phyloP scores from a whole-genome alignment of 1,140 invertebrate genomes.

The Lerema accius region DNA sequence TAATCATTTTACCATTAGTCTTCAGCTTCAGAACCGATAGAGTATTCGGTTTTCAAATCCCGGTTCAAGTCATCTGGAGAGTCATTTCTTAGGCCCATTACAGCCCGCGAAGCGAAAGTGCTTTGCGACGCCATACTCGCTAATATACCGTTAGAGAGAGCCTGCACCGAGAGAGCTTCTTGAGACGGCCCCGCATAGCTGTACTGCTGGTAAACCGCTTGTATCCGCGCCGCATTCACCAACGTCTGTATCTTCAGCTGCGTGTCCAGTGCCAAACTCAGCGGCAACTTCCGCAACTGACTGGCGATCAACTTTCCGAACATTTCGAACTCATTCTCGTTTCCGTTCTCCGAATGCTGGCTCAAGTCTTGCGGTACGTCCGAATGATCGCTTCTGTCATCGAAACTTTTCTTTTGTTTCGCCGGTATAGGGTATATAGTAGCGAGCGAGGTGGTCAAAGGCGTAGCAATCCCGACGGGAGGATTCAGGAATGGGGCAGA shows the following conservation, averaged over 20 bases:
- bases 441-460: constrained; percentile 68
- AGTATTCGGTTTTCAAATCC: constrained; percentile 67
- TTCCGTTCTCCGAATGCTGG: constrained; percentile 72
- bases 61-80: constrained; percentile 68
- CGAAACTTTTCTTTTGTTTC: constrained; percentile 72
- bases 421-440: constrained; percentile 72
- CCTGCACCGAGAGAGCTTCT: constrained; percentile 71
- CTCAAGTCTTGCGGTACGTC: constrained; percentile 73
- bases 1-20: constrained; percentile 46
- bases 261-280: constrained; percentile 74
- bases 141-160: constrained; percentile 73
- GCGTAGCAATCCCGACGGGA: constrained; percentile 72
- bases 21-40: constrained; percentile 64
- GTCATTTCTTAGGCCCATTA: constrained; percentile 63
- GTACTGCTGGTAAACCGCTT: constrained; percentile 77
- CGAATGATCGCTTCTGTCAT: constrained; percentile 59
- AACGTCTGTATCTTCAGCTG: constrained; percentile 78
- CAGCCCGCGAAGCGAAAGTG: constrained; percentile 54
- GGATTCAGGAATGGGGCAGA: constrained; percentile 69
- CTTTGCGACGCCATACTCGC: constrained; percentile 73
- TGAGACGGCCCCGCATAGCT: constrained; percentile 75
- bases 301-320: constrained; percentile 77
- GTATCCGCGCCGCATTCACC: constrained; percentile 75
- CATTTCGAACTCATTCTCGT: constrained; percentile 79
- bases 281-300: constrained; percentile 72